Evolutionary conservation across 1,140 invertebrate genomes (phyloP), one percentile per base, ranked within the genome.

Genomic region (Tetranychus urticae): DNA sequence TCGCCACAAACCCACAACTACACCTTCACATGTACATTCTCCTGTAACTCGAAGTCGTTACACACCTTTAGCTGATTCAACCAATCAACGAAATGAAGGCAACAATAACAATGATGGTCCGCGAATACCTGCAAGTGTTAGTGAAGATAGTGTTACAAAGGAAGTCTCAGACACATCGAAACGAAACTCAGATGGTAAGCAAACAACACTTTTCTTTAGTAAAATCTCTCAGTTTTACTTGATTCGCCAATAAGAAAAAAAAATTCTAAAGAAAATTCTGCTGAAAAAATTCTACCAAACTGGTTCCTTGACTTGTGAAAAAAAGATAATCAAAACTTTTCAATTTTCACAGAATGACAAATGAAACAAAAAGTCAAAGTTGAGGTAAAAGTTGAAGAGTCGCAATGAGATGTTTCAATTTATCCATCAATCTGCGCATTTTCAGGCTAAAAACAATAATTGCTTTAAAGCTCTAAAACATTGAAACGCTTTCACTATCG

Each of bases 141-240:
- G 80, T 71, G 81, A 84, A 74, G 83, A 85, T 74, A 82, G 80
- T 63, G 80, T 84, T 67, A 78, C 81, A 66, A 69, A 69, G 63
- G 71, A 71, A 13, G 64, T 70, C 2, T 70, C 70, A 0, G 83
- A 85, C 70, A 83, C 80, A 63, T 79, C 80, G 69, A 85, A 85
- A 75, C 82, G 80, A 77, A 85, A 82, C 76, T 84, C 82, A 64
- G 83, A 85, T 74, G 83, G 83, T 85, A 80, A 81, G 81, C 79
- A 14, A 60, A 46, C 14, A 23, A 23, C 23, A 23, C 23, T 23
- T 13, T 36, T 10, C 3, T 42, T 10, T 1, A 56, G 54, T 12
- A 10, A 23, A 10, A 47, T 10, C 8, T 47, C 46, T 10, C 46
- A 47, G n/a, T 47, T 10, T 10, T 10, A 47, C n/a, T n/a, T 10